A percentile compares a stretch with the other conserved stretches of the same genome.
phyloP scores from a whole-genome alignment of 2,888 invertebrate species.

The Xestia ashworthii region DNA sequence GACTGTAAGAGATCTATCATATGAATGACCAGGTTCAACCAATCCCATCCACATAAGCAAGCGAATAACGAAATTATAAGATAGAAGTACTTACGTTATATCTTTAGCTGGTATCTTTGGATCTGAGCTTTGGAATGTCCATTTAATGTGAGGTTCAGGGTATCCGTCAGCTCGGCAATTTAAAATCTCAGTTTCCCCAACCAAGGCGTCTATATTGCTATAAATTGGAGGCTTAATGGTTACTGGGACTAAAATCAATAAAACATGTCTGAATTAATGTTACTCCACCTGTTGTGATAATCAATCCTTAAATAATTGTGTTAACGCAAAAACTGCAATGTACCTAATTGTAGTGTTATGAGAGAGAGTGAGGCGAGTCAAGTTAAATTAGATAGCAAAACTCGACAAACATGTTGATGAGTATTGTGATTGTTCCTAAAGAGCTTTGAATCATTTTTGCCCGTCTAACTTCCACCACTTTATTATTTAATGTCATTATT shows the following conservation, averaged over 20 bases:
- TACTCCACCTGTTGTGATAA: background rate
- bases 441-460: background rate
- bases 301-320: background rate
- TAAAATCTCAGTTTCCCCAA: constrained; percentile 64
- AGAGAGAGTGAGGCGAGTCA: background rate
- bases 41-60: background rate
- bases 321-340: background rate
- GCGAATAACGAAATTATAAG: background rate
- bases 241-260: constrained; percentile 46
- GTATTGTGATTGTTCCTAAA: background rate
- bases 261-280: background rate
- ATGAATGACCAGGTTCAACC: background rate
- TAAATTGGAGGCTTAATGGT: constrained; percentile 59
- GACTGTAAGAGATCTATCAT: background rate
- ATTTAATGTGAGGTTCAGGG: constrained; percentile 73
- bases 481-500: background rate
- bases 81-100: constrained; percentile 65
- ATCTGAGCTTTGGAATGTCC: constrained; percentile 67
- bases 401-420: background rate
- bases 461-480: background rate
- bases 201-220: constrained; percentile 54
- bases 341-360: background rate
- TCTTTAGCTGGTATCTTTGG: constrained; percentile 27
- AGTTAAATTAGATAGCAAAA: background rate
- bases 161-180: constrained; percentile 73